Base-by-base conservation (phyloP, 2,113 vertebrate species). In the Lamprologus lemairii region DNA sequence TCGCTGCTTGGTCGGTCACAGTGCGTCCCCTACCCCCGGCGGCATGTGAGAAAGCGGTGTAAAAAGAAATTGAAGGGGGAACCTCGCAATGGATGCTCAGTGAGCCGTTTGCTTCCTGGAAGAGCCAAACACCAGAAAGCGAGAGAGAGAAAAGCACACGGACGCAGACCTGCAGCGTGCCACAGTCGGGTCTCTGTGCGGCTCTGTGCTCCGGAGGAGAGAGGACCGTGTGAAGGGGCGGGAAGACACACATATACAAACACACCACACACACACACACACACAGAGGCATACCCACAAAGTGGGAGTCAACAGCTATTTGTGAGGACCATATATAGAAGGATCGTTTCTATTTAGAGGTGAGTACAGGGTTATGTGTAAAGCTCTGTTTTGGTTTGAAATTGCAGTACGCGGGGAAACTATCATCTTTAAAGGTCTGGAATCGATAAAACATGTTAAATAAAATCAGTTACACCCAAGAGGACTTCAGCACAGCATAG, bases 1-100 rank as follows among this genome's bases (percentile, higher is more conserved):
- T 87, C 9, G 88, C 93, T 90, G 49, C 92, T 93, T 12, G 93
- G 75, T 79, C 94, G 80, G 16, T 90, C 92, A 92, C 90, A 93
- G 40, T 8, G 5, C 42, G 54, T 65, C 84, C 79, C 47, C 81
- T 9, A 49, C 91, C 85, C 92, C 85, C 80, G 90, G 91, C 78
- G 88, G 86, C 92, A 94, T 91, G 89, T 89, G 91, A 68, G 47
- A 89, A 47, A 11, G 80, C n/a, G 33, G 7, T 21, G 47, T 10
- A 7, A 42, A 42, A 33, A 7, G 17, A 7, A 63, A 60, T 2
- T 7, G 31, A n/a, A 13, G 68, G 4, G 23, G 57, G 13, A 14
- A 51, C 42, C 31, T 17, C 7, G 55, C 17, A 53, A 7, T 2
- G 71, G 45, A 13, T n/a, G 10, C 23, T 35, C 21, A 60, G 33